Evolutionary conservation across 1,140 invertebrate genomes (phyloP).

Genomic region (Globodera ellingtonae): DNA sequence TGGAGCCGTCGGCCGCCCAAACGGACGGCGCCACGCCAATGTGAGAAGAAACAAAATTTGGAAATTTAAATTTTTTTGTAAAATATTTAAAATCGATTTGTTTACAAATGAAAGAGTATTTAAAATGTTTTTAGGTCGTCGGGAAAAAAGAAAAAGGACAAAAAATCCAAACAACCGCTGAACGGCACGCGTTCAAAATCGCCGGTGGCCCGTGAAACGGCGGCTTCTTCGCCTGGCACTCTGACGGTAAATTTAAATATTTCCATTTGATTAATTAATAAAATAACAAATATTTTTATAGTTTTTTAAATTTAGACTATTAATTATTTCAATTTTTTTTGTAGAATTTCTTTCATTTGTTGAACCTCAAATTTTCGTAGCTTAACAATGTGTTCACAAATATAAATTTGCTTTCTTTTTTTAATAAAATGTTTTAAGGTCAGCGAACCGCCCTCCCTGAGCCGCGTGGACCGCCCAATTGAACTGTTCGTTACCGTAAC

Average conservation of each 20-base stretch:
- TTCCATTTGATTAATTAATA: too few species aligned
- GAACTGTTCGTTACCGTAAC: constrained; percentile 76
- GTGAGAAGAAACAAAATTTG: not conserved
- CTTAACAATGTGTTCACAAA: too few species aligned
- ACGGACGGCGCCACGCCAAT: not conserved
- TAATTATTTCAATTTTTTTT: too few species aligned
- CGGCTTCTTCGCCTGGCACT: constrained; percentile 73
- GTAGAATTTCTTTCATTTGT: not conserved
- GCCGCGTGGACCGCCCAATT: constrained; percentile 82
- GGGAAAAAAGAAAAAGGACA: constrained; percentile 55
- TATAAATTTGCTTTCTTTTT: too few species aligned
- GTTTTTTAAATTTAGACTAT: too few species aligned
- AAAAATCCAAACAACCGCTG: constrained; percentile 45
- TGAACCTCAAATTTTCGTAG: not conserved
- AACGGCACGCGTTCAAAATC: constrained; percentile 67
- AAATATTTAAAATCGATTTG: constrained; percentile 7
- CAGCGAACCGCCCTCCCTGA: constrained; percentile 79
- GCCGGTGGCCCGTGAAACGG: constrained; percentile 88
- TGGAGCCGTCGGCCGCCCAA: constrained; percentile 40
- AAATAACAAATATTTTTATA: too few species aligned
- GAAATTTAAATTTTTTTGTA: not conserved
- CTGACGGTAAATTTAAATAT: constrained; percentile 58
- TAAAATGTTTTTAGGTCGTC: constrained; percentile 22
- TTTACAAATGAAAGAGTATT: not conserved
- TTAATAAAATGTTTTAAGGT: constrained; percentile 65